Conservation (phyloP, 2,888 invertebrate genomes). For the Xanthia icteritia region DNA sequence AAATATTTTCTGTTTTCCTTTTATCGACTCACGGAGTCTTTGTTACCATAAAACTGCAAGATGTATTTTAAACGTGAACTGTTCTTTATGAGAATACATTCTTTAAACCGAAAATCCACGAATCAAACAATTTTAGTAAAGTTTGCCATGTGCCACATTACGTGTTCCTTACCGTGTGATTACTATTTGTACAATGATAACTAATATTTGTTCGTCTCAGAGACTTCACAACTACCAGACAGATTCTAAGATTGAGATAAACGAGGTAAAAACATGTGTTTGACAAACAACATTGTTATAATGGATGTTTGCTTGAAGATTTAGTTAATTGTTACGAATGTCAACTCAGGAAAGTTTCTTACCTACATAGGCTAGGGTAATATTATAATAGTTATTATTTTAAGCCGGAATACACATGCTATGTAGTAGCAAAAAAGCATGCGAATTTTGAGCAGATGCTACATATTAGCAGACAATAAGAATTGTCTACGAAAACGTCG, state of each 20-base stretch:
- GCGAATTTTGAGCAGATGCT: too few species aligned
- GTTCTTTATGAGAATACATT: too few species aligned
- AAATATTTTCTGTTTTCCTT: too few species aligned
- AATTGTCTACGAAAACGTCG: too few species aligned
- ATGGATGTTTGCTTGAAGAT: slow-evolving; percentile 20
- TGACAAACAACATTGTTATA: slow-evolving; percentile 36
- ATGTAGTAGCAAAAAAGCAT: too few species aligned
- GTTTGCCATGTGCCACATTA: neutral
- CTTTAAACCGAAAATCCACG: neutral
- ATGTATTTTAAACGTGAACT: too few species aligned
- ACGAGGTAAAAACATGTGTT: slow-evolving; percentile 34
- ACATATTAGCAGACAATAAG: too few species aligned
- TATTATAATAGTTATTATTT: too few species aligned
- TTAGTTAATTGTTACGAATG: slow-evolving; percentile 13
- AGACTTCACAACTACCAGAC: slow-evolving; percentile 43
- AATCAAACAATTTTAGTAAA: slow-evolving; percentile 1
- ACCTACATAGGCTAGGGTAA: too few species aligned
- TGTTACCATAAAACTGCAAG: too few species aligned
- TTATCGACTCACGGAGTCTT: too few species aligned
- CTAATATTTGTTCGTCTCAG: slow-evolving; percentile 49
- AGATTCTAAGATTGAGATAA: slow-evolving; percentile 37
- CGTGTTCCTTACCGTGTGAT: slow-evolving; percentile 13
- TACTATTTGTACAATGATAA: slow-evolving; percentile 37
- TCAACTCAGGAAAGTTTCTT: slow-evolving; percentile 11
- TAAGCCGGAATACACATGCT: too few species aligned